Percentiles rank a stretch among this genome's conserved stretches.
phyloP scores from a whole-genome alignment of 2,113 vertebrate genomes.

The Sinocyclocheilus maitianheensis region DNA sequence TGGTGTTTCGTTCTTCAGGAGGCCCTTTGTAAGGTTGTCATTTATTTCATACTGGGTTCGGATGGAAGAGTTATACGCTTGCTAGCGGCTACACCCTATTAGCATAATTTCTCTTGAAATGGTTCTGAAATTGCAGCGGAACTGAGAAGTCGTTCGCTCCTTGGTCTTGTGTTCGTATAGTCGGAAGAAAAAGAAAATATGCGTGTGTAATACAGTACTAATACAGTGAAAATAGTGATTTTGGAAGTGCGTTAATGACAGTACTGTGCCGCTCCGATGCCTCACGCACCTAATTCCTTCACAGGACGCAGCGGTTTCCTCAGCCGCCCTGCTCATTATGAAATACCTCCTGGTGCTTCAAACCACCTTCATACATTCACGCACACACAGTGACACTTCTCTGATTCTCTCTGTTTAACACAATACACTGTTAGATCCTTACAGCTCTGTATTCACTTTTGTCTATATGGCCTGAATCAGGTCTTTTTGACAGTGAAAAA shows the following conservation, averaged over 20 bases:
- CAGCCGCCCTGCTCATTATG: conserved; percentile 50
- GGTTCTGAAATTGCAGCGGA: conserved; percentile 47
- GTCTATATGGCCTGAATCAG: conserved; percentile 16
- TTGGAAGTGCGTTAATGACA: conserved; percentile 48
- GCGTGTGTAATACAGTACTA: conserved; percentile 31
- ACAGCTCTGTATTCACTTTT: conserved; percentile 18
- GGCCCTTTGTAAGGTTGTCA: conserved; percentile 30
- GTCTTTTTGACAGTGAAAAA: conserved; percentile 53
- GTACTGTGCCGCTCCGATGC: conserved; percentile 37
- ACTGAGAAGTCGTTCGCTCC: conserved; percentile 35
- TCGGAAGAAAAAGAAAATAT: conserved; percentile 32
- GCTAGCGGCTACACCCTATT: conserved; percentile 51
- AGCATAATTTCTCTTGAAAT: conserved; percentile 56
- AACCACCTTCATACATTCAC: conserved; percentile 40
- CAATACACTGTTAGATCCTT: conserved; percentile 39
- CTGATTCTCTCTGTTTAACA: conserved; percentile 28
- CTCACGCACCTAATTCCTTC: conserved; percentile 43
- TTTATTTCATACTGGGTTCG: conserved; percentile 39
- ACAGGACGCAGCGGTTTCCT: conserved; percentile 44
- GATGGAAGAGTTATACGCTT: conserved; percentile 43
- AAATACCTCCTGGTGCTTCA: conserved; percentile 56
- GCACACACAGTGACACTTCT: conserved; percentile 17
- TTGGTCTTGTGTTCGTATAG: conserved; percentile 23
- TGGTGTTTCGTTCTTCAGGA: conserved; percentile 1
- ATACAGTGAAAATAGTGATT: conserved; percentile 49